phyloP scores from a whole-genome alignment of 2,113 vertebrate species.

The Salvelinus alpinus region DNA sequence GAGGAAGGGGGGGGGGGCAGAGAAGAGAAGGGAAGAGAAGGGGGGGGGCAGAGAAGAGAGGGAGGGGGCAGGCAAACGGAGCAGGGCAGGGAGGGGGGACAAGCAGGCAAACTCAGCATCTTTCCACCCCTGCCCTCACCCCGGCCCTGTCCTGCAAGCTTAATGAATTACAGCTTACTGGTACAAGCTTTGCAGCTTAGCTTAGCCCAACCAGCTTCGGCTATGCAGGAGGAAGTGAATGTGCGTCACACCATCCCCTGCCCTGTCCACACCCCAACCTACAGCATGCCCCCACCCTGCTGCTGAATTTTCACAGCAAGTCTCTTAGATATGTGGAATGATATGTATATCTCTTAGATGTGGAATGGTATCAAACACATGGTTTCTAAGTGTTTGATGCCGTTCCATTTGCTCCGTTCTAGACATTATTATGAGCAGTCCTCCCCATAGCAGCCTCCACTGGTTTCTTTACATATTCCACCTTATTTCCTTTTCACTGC shows the following conservation, averaged over 20 bases:
- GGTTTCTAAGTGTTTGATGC: too few relatives aligned
- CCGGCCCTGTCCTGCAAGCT: conserved; percentile 52
- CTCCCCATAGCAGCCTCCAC: too few relatives aligned
- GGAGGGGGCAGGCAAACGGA: conserved; percentile 8
- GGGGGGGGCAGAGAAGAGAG: too few relatives aligned
- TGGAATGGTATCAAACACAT: too few relatives aligned
- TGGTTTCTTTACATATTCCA: too few relatives aligned
- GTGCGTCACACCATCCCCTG: conserved; percentile 29
- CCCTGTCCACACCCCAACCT: neutral
- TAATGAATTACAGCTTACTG: conserved; percentile 75
- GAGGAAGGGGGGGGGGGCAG: too few relatives aligned
- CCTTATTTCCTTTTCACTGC: too few relatives aligned
- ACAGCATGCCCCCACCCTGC: conserved; percentile 33
- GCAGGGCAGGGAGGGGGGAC: conserved; percentile 13
- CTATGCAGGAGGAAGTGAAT: conserved; percentile 48
- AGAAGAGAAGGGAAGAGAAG: too few relatives aligned
- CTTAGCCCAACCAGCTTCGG: conserved; percentile 38
- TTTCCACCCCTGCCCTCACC: conserved; percentile 49
- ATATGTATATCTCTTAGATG: conserved; percentile 28
- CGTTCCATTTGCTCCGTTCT: too few relatives aligned
- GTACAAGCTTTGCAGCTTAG: conserved; percentile 72
- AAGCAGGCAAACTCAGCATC: conserved; percentile 70
- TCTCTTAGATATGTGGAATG: conserved; percentile 28
- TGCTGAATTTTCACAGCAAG: conserved; percentile 48
- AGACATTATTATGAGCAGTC: too few relatives aligned